phyloP scores from a whole-genome alignment of 2,797 vertebrate genomes.

The Phrynocephalus vlangalii region DNA sequence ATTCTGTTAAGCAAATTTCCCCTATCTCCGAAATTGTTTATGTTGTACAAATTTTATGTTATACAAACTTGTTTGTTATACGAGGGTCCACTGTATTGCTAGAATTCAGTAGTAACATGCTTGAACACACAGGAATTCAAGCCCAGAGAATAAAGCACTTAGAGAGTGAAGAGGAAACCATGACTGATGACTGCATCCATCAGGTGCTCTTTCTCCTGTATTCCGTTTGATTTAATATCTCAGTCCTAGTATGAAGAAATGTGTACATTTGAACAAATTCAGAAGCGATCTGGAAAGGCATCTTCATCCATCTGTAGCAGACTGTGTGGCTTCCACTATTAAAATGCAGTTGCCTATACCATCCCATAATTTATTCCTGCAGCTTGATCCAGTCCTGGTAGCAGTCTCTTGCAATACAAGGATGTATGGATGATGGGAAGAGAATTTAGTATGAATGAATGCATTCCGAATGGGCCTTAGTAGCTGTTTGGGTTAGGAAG shows the following conservation, averaged over 20 bases:
- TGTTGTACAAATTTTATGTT: no score
- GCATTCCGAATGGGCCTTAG: not conserved
- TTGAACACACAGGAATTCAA: no score
- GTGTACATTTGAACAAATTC: no score
- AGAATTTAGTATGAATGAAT: not conserved
- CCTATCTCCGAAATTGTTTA: no score
- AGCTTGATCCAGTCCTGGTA: not conserved
- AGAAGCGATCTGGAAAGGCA: not conserved
- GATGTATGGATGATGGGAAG: not conserved
- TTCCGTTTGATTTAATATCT: no score
- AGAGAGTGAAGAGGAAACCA: no score
- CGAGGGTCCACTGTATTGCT: not conserved
- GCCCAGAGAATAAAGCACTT: no score
- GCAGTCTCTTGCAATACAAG: not conserved
- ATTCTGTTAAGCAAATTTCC: no score
- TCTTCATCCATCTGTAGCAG: not conserved
- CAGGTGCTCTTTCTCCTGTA: no score
- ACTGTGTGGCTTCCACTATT: not conserved
- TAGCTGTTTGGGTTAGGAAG: not conserved
- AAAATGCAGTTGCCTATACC: not conserved
- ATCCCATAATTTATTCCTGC: not conserved
- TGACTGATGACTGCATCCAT: no score
- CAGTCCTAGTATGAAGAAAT: no score
- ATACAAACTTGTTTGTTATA: no score
- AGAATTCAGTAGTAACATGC: accelerated